These are phyloP conservation scores for Lasiurus cinereus DNA, from an alignment of 2,113 vertebrate genomes.

Conservation along the genomic window DNA sequence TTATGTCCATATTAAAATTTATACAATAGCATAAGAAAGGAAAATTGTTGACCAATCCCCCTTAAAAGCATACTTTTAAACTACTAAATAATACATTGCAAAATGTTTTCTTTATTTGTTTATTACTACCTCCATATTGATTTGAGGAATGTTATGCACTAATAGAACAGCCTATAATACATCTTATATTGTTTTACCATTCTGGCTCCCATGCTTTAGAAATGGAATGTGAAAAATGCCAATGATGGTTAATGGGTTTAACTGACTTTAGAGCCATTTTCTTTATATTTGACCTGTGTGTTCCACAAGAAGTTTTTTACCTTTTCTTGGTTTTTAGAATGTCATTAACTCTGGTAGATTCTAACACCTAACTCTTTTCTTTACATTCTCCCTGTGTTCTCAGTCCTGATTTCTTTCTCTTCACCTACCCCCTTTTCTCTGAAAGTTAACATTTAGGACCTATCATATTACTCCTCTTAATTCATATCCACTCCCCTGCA, in stretches of 20 bases:
- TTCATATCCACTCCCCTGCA: not conserved
- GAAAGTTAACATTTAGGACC: not conserved
- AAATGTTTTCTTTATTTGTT: not conserved
- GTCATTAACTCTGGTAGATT: not conserved
- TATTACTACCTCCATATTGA: not conserved
- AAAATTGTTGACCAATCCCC: not conserved
- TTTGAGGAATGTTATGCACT: not conserved
- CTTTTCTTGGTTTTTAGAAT: not conserved
- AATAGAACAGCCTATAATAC: not conserved
- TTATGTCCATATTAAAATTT: not conserved
- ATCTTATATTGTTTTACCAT: not conserved
- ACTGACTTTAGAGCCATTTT: not conserved
- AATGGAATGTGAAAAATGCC: not conserved
- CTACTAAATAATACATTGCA: not conserved
- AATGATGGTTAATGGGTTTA: not conserved
- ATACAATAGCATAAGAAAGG: not conserved
- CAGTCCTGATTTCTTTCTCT: not conserved
- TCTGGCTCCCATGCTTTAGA: not conserved
- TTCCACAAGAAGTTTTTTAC: not conserved
- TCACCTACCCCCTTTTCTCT: rapidly evolving
- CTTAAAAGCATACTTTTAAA: not conserved
- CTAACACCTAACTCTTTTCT: not conserved
- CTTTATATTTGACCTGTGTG: not conserved
- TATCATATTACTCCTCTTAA: not conserved
- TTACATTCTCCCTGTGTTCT: not conserved